Conservation (phyloP, 2,888 invertebrate genomes). For the Crossocerus cetratus region DNA sequence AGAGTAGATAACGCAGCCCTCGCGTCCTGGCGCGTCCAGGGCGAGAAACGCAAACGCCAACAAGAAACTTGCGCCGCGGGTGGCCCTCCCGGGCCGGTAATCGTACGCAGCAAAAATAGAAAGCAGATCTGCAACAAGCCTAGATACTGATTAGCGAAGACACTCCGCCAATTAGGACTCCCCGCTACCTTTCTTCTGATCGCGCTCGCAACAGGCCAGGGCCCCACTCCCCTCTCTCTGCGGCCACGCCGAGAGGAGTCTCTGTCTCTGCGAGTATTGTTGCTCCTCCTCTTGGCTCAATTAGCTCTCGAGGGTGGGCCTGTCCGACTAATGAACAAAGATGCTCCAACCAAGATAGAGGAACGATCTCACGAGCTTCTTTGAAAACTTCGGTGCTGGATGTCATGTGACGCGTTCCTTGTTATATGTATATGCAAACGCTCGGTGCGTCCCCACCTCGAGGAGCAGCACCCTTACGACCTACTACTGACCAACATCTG, state of each 20-base stretch:
- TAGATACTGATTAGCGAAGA: not conserved
- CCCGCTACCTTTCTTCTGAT: not conserved
- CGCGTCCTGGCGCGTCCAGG: not conserved
- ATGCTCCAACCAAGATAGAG: too few species aligned
- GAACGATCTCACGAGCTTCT: too few species aligned
- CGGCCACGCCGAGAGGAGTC: not conserved
- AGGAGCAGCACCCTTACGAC: too few species aligned
- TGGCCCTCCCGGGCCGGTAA: not conserved
- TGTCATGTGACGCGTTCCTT: too few species aligned
- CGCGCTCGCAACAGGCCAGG: not conserved
- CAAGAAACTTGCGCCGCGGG: not conserved
- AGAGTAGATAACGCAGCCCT: too few species aligned
- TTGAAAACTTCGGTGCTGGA: too few species aligned
- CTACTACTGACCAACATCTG: not conserved
- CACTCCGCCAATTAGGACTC: not conserved
- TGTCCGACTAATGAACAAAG: too few species aligned
- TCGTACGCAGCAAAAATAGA: not conserved
- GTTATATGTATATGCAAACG: too few species aligned
- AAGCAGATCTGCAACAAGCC: conserved; percentile 5
- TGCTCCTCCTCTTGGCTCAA: too few species aligned
- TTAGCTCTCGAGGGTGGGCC: too few species aligned
- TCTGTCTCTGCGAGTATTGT: not conserved
- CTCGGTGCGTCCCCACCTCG: too few species aligned
- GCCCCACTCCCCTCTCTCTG: not conserved
- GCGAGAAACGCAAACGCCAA: not conserved